Percentiles rank a stretch among this genome's conserved stretches.
These are phyloP conservation scores for Numenius arquata DNA, from an alignment of 2,113 vertebrate genomes.

Conservation along the genomic window DNA sequence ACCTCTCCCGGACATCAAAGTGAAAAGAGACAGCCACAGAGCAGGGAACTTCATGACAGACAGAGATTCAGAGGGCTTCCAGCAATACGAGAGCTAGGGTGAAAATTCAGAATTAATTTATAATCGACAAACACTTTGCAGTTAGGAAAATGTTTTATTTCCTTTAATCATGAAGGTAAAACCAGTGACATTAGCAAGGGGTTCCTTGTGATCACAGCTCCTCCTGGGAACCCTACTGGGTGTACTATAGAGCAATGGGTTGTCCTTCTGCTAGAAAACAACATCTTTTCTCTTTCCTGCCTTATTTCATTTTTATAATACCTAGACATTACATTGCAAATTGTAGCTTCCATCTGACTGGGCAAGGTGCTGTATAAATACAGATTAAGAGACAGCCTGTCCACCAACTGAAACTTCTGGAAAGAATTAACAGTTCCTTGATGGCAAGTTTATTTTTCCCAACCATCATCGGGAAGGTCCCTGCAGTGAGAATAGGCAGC, in stretches of 20 bases:
- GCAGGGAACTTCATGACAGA: not conserved
- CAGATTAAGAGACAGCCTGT: not conserved
- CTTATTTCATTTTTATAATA: not conserved
- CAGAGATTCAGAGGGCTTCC: not conserved
- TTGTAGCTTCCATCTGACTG: not conserved
- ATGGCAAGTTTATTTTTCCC: not conserved
- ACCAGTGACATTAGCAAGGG: not conserved
- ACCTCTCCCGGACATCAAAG: not conserved
- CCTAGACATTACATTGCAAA: not conserved
- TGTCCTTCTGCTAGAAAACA: not conserved
- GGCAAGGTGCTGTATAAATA: not conserved
- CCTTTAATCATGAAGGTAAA: not conserved
- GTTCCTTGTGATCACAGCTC: not conserved
- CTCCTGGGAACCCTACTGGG: not conserved
- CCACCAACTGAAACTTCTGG: not conserved
- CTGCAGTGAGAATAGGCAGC: not conserved
- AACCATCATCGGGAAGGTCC: fast-evolving
- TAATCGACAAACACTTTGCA: not conserved
- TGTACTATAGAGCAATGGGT: not conserved
- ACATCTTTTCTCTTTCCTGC: not conserved
- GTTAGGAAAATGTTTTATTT: not conserved
- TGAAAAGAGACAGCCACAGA: not conserved
- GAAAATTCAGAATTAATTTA: not conserved
- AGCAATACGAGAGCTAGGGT: not conserved
- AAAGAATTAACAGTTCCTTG: not conserved